Conservation (phyloP, 2,888 invertebrate genomes). For the Metopia argyrocephala region DNA sequence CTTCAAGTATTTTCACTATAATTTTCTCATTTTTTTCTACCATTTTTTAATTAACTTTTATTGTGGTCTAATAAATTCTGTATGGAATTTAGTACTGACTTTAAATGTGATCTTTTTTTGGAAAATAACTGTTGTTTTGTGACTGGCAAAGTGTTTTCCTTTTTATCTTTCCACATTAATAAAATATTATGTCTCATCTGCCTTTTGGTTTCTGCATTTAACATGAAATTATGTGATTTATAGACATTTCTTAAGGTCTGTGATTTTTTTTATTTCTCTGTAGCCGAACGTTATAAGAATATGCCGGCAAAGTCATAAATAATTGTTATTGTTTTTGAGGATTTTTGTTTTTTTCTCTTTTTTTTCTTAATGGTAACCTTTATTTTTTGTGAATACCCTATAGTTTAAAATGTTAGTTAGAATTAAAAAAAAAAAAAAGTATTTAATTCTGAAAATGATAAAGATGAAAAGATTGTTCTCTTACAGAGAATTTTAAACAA, state of each 20-base stretch:
- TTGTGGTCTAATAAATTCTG: slow-evolving; percentile 15
- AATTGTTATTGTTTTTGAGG: slow-evolving; percentile 69
- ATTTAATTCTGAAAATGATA: too few species aligned
- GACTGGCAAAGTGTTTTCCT: slow-evolving; percentile 36
- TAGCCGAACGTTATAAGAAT: slow-evolving; percentile 69
- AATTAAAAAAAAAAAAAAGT: too few species aligned
- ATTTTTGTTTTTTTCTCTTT: slow-evolving; percentile 52
- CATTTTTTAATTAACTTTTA: slow-evolving; percentile 37
- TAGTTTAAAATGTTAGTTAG: too few species aligned
- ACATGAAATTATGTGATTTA: slow-evolving; percentile 60
- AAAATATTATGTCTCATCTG: slow-evolving; percentile 60
- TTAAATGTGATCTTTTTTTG: not conserved
- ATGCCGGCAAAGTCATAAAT: slow-evolving; percentile 75
- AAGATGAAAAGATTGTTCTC: too few species aligned
- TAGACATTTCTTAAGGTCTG: slow-evolving; percentile 52
- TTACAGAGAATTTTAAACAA: too few species aligned
- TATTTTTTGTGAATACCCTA: not conserved
- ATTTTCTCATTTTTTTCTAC: not conserved
- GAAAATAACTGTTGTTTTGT: slow-evolving; percentile 54
- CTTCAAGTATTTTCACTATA: not conserved
- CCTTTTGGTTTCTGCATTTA: slow-evolving; percentile 46
- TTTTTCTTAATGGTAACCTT: not conserved
- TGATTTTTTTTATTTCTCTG: slow-evolving; percentile 14
- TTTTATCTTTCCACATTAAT: slow-evolving; percentile 51
- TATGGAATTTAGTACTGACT: slow-evolving; percentile 1